Base-by-base conservation (phyloP, 2,113 vertebrate species). In the Egretta garzetta region DNA sequence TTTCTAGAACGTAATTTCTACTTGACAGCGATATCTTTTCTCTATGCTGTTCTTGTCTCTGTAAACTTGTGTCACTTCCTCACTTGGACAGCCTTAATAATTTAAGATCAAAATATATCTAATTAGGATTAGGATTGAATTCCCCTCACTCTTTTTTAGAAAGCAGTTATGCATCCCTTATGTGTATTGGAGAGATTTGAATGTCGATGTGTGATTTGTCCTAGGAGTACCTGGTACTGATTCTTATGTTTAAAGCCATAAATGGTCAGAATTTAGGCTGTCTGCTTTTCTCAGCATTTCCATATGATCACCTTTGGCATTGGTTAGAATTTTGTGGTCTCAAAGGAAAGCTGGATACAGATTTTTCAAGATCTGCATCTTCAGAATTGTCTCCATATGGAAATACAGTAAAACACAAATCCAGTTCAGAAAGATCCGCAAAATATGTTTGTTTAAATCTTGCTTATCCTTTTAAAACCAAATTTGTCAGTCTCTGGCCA, bases 21-120 rank as follows among this genome's bases (percentile, higher is more conserved):
- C 15, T 39, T 64, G 39, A n/a, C 13, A 23, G 19, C 0, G 0
- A 1, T 47, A 8, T 33, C 8, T 73, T 91, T 83, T 68, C 22
- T 74, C 18, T 45, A 0, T 55, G 3, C 52, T 64, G 15, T 50
- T 73, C 22, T 87, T 86, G 14, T 55, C 1, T 47, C 0, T 37
- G 18, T 83, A 76, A 76, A 63, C 15, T 72, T 7, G 0, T 47
- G 28, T 80, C 5, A 28, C 15, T 80, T 55, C 23, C 72, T 94
- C 26, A 24, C 32, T 63, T 86, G 56, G 91, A 59, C 9, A 20
- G 6, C 20, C 13, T 32, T 83, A 45, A 9, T 49, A 74, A 39
- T 84, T 83, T 76, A 60, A 60, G 6, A 11, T 56, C 22, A 66
- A 60, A 35, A 60, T 66, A 8, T 33, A 56, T 35, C 43, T 73